Evolutionary conservation across 2,113 vertebrate species (phyloP).

Genomic region (Ivindomyrus marchei): DNA sequence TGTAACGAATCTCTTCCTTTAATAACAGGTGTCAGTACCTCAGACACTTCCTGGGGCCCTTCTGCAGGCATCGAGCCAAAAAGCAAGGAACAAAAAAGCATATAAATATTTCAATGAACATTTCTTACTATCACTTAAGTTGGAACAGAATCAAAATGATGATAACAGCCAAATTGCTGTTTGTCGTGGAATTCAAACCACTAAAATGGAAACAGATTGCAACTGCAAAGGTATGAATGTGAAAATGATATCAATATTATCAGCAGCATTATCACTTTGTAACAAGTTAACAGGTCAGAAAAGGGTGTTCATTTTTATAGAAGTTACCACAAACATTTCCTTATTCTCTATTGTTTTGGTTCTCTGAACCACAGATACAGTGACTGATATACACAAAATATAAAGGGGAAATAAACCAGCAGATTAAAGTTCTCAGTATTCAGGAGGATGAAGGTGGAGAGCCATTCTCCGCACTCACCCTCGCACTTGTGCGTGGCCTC

Average conservation of each 20-base stretch:
- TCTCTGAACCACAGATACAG: not conserved
- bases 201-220: not conserved
- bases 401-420: not conserved
- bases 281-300: not conserved
- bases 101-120: not conserved
- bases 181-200: not conserved
- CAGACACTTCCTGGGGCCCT: not conserved
- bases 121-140: not conserved
- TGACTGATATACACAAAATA: not conserved
- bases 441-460: not conserved
- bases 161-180: not conserved
- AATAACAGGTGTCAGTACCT: not conserved
- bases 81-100: not conserved
- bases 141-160: not conserved
- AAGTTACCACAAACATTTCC: not conserved
- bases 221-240: not conserved
- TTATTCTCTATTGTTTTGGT: not conserved
- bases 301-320: not conserved
- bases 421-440: not conserved
- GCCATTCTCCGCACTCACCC: constrained; percentile 45
- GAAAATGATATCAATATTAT: not conserved
- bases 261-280: not conserved
- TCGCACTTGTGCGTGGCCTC: constrained; percentile 63
- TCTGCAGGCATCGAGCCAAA: not conserved
- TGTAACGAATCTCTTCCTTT: not conserved